Base-by-base conservation (phyloP, 2,797 vertebrate species). In the Lepus townsendii region DNA sequence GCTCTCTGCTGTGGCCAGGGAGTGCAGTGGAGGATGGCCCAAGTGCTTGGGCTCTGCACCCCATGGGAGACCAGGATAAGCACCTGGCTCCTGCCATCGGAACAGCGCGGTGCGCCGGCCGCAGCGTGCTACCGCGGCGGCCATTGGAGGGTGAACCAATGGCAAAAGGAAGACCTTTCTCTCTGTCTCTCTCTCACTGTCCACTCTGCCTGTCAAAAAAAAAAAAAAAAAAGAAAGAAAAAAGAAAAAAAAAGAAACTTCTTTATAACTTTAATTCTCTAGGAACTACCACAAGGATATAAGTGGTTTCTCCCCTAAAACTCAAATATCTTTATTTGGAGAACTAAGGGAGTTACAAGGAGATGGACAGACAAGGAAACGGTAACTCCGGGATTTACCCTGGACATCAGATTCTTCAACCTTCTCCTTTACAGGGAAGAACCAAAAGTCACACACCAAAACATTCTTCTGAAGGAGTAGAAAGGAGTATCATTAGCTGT, bases 381-480 rank as follows among this genome's bases (percentile, higher is more conserved):
- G 22, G 4, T 93, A 85, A 79, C 35, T 95, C 90, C 95, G n/a
- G 35, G 17, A 93, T 90, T 94, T 94, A 85, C 91, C n/a, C 54
- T 78, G 26, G 72, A 47, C 11, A 94, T 35, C 13, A 93, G 47
- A 12, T 75, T 94, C 83, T 83, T 54, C 10, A 57, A 86, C 4
- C 63, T 78, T 27, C 16, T 85, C 69, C n/a, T 91, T 76, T 60
- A 75, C 76, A 19, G 54, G 47, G n/a, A 30, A 88, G 66, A 96
- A 91, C 3, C 5, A 93, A 88, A 84, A 68, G 20, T 86, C 83
- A 72, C 50, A 93, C 2, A 84, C 11, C 19, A 78, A 93, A 91
- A 87, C 26, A 75, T 88, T 88, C 60, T 91, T 94, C 77, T 86
- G n/a, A 72, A 26, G 26, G 35, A 14, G 7, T 60, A 9, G 42